These are phyloP conservation scores for Acrocyrtus sp. DNA, from an alignment of 2,888 invertebrate genomes.

Conservation along the genomic window DNA sequence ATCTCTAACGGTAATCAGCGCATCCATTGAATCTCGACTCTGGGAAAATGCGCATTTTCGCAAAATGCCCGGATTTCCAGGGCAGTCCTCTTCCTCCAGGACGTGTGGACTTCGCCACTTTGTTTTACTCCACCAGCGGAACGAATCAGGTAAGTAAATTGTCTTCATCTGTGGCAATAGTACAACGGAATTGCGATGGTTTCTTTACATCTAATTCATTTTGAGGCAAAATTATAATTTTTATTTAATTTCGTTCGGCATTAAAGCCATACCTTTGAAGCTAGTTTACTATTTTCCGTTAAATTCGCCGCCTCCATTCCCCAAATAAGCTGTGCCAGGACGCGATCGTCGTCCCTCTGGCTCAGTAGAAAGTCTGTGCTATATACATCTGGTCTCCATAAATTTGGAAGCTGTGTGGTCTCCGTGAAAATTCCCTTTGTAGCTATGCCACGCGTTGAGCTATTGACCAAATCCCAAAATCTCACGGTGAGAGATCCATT, in stretches of 20 bases:
- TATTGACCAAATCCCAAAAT: conserved; percentile 47
- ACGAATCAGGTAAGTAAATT: conserved; percentile 49
- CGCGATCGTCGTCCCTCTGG: conserved; percentile 42
- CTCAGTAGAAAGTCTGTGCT: conserved; percentile 2
- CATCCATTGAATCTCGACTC: conserved; percentile 45
- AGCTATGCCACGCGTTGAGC: conserved; percentile 6
- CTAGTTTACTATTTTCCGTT: not conserved
- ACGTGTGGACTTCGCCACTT: conserved; percentile 42
- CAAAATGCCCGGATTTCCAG: conserved; percentile 41
- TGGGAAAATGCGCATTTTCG: conserved; percentile 48
- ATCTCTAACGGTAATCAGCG: conserved; percentile 52
- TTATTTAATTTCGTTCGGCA: not conserved
- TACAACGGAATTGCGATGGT: too few species aligned
- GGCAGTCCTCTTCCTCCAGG: conserved; percentile 39
- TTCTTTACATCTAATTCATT: too few species aligned
- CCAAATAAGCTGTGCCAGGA: conserved; percentile 56
- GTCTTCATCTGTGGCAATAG: conserved; percentile 48
- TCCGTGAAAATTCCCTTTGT: conserved; percentile 27
- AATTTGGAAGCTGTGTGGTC: conserved; percentile 10
- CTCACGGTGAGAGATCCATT: conserved; percentile 28
- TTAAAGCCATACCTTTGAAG: not conserved
- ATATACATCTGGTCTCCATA: conserved; percentile 42
- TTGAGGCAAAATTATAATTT: conserved; percentile 5
- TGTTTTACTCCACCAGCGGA: conserved; percentile 55
- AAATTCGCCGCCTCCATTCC: conserved; percentile 50